A percentile compares a stretch with the other conserved stretches of the same genome.
phyloP scores from a whole-genome alignment of 1,140 invertebrate species.

The Ips nitidus region DNA sequence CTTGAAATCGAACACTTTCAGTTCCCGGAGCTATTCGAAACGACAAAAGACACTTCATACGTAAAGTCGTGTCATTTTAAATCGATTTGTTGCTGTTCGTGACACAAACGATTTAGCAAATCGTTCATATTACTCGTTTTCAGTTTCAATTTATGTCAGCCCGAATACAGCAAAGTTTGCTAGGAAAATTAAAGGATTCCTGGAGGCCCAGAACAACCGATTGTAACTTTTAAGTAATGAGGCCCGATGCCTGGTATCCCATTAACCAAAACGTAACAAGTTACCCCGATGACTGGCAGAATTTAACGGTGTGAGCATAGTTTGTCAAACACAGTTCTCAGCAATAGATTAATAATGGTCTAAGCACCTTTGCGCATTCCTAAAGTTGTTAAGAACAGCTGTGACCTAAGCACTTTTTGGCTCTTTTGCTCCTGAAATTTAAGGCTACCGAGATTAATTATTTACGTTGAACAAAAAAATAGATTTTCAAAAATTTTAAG shows the following conservation, averaged over 20 bases:
- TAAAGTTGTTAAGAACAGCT: constrained; percentile 29
- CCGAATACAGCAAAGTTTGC: neutral
- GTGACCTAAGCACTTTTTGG: constrained; percentile 20
- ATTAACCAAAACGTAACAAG: constrained; percentile 24
- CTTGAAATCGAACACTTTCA: constrained; percentile 31
- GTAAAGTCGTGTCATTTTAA: constrained; percentile 14
- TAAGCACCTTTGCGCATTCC: constrained; percentile 27
- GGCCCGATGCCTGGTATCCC: neutral
- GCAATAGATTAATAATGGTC: constrained; percentile 30
- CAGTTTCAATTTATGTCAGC: too few relatives aligned
- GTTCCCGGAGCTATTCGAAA: constrained; percentile 22
- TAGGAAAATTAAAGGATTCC: constrained; percentile 2
- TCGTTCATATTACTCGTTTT: constrained; percentile 1
- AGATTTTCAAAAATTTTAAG: too few relatives aligned
- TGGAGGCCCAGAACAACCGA: neutral
- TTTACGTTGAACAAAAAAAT: neutral
- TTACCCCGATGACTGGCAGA: constrained; percentile 27
- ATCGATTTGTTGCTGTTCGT: constrained; percentile 22
- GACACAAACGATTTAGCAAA: constrained; percentile 11
- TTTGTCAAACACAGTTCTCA: constrained; percentile 29
- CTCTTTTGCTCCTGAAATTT: constrained; percentile 18
- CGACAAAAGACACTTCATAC: constrained; percentile 19
- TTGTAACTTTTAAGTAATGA: constrained; percentile 15
- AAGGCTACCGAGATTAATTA: neutral
- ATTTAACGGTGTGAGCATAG: constrained; percentile 24